Percentiles rank a stretch among this genome's conserved stretches.
Evolutionary conservation across 2,113 vertebrate species (phyloP).

Genomic region (Trematomus loennbergii): DNA sequence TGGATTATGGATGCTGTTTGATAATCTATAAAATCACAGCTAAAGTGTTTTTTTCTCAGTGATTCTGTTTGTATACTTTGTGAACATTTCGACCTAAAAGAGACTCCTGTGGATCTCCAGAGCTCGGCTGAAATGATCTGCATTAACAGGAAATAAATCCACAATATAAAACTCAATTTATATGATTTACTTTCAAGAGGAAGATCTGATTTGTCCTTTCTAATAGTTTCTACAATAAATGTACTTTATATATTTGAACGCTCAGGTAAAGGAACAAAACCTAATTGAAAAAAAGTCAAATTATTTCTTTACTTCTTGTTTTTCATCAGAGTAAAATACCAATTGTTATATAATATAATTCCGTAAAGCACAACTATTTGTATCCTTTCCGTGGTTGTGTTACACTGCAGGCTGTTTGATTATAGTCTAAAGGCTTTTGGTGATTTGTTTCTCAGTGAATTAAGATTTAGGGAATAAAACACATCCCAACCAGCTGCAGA

Average conservation of each 20-base stretch:
- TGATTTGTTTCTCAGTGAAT: not conserved
- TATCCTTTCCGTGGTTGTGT: not conserved
- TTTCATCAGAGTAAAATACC: not conserved
- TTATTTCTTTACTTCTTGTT: not conserved
- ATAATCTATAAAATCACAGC: slow-evolving; percentile 42
- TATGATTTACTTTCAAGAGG: not conserved
- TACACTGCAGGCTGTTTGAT: not conserved
- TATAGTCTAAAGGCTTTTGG: not conserved
- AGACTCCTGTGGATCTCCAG: slow-evolving; percentile 2
- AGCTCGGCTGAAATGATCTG: not conserved
- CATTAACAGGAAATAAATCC: not conserved
- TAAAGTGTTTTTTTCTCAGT: slow-evolving; percentile 7
- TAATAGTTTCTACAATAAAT: no score
- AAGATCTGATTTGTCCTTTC: not conserved
- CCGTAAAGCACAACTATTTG: not conserved
- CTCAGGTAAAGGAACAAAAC: not conserved
- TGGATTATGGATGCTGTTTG: slow-evolving; percentile 42
- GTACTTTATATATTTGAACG: not conserved
- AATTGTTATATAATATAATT: not conserved
- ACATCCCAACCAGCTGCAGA: not conserved
- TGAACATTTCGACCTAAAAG: slow-evolving; percentile 1
- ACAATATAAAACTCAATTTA: not conserved
- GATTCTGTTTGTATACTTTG: slow-evolving; percentile 30
- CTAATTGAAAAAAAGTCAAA: not conserved
- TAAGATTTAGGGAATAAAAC: no score